Evolutionary conservation across 1,140 invertebrate species (phyloP).

Genomic region (Limonius californicus): DNA sequence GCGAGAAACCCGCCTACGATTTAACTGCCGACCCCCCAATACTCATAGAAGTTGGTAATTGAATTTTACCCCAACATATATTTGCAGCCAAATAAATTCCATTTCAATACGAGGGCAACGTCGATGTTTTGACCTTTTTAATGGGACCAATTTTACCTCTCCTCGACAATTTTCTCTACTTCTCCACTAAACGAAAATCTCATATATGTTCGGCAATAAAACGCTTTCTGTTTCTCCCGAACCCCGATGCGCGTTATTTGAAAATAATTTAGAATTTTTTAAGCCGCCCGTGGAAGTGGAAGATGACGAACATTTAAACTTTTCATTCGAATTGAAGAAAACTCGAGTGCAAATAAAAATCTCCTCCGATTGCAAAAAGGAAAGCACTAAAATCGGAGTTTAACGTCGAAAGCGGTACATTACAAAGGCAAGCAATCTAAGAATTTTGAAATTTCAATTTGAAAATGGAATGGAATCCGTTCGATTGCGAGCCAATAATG

Average conservation of each 20-base stretch:
- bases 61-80: slow-evolving; percentile 43
- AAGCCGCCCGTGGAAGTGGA: too few species aligned
- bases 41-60: slow-evolving; percentile 44
- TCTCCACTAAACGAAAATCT: neutral
- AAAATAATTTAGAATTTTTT: too few species aligned
- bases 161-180: neutral
- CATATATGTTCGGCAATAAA: neutral
- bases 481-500: slow-evolving; percentile 24
- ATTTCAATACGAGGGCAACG: slow-evolving; percentile 16
- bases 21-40: slow-evolving; percentile 38
- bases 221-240: too few species aligned
- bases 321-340: too few species aligned
- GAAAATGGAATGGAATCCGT: slow-evolving; percentile 35
- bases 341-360: too few species aligned
- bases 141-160: slow-evolving; percentile 13
- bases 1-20: slow-evolving; percentile 38
- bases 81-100: slow-evolving; percentile 36
- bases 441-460: slow-evolving; percentile 37
- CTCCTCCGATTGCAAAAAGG: too few species aligned
- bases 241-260: too few species aligned
- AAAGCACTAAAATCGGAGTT: neutral
- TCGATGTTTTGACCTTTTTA: slow-evolving; percentile 14
- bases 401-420: neutral
- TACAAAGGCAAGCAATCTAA: slow-evolving; percentile 18
- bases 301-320: too few species aligned